Conservation (phyloP, 92 coral and sea anemone species). For the Zoanthus gigantus region DNA sequence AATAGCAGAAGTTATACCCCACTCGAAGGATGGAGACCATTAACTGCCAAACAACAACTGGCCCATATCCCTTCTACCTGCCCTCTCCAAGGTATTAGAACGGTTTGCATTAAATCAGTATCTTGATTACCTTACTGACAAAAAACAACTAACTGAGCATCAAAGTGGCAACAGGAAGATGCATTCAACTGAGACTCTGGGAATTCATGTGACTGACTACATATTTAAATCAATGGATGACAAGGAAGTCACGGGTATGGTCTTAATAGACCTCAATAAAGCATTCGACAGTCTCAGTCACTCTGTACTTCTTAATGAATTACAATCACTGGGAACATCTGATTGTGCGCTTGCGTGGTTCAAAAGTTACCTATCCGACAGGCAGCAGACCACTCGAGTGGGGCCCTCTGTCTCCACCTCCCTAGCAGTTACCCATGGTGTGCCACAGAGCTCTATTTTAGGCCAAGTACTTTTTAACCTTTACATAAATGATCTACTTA, state of each 20-base stretch:
- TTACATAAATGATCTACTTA: slow-evolving; percentile 28
- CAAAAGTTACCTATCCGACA: slow-evolving; percentile 35
- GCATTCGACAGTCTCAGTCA: too few relatives aligned
- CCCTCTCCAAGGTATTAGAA: slow-evolving; percentile 47
- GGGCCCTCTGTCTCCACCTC: slow-evolving; percentile 26
- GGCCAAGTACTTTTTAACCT: slow-evolving; percentile 53
- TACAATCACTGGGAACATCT: neutral
- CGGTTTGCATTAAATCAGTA: slow-evolving; percentile 50
- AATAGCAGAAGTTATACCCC: too few relatives aligned
- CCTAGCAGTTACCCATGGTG: slow-evolving; percentile 33
- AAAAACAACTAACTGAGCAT: slow-evolving; percentile 29
- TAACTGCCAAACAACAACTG: slow-evolving; percentile 31
- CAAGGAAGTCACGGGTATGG: too few relatives aligned
- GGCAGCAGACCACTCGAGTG: slow-evolving; percentile 32
- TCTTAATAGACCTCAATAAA: too few relatives aligned
- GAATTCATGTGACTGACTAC: too few relatives aligned
- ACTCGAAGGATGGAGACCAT: too few relatives aligned
- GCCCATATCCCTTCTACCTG: slow-evolving; percentile 46
- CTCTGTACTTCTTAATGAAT: too few relatives aligned
- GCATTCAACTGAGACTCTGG: too few relatives aligned
- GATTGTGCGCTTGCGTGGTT: slow-evolving; percentile 30
- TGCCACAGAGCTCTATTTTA: slow-evolving; percentile 52
- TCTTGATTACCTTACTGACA: slow-evolving; percentile 47
- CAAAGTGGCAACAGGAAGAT: slow-evolving; percentile 39
- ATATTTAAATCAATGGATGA: too few relatives aligned